Base-by-base conservation (phyloP, 2,888 invertebrate species). In the Plutella xylostella region DNA sequence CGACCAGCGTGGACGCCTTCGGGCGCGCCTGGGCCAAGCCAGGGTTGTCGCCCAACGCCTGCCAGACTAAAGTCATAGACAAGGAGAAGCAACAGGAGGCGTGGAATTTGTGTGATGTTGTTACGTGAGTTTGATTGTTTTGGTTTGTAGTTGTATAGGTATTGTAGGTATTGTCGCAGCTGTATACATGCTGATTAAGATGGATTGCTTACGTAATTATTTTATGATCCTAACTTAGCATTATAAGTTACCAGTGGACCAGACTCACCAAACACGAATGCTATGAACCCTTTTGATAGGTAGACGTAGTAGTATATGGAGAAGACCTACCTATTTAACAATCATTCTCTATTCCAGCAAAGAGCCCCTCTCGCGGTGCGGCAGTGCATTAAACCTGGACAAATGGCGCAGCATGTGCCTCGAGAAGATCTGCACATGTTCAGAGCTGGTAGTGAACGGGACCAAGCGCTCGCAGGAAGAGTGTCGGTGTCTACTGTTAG, bases 371-470 rank as follows among this genome's bases (percentile, higher is more conserved):
- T 73, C 86, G 0, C 80, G 85, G 44, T 94, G 94, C 67, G 83
- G 80, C 11, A 83, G 80, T 48, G 84, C 86, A 0, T 68, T 92
- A 0, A 86, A 91, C 61, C 68, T 90, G 14, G 89, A 92, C 53
- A 87, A 88, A 48, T 91, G 90, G 72, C 82, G 90, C 20, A 87
- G 88, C 47, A 87, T 88, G 45, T 94, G 94, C 63, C 65, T 92
- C 47, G 92, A 93, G 68, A 89, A 88, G 35, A 87, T 90, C 37
- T 94, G 94, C 65, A 86, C 87, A 43, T 94, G 94, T 59, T 72
- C 92, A 1, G 85, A 88, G 51, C 69, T 79, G 41, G 64, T 78
- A n/a, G 69, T 79, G 31, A 72, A 79, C 55, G 83, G 84, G 41
- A 70, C 71, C 12, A 65, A 58, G 45, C 54, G 57, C 7, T 64